Base-by-base conservation (phyloP, 2,888 invertebrate species). In the Toxonevra muliebris region DNA sequence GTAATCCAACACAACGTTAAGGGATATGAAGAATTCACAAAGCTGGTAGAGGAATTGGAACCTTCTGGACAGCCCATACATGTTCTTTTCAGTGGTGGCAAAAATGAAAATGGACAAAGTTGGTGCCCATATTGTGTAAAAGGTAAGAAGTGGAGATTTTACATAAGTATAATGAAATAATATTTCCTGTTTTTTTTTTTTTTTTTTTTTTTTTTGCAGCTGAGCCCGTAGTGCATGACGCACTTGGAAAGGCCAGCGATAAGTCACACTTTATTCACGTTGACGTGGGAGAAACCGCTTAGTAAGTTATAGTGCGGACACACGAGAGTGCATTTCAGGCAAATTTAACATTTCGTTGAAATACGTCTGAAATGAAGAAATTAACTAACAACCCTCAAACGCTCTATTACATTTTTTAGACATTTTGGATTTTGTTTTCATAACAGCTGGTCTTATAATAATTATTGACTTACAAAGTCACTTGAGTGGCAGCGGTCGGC, bases 81-180 rank as follows among this genome's bases (percentile, higher is more conserved):
- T 76, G 80, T 85, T 0, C 76, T 86, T 0, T 86, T 86, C 69
- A 84, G 83, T 55, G 86, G 86, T 10, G 84, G 83, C 41, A 86
- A 86, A 73, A 79, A 82, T 42, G 85, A 85, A 67, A 82, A 87
- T 74, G 95, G 94, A 0, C 84, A 88, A 65, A 96, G 94, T 82
- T 96, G 96, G 96, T 96, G 96, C 79, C 90, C 92, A 0, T 96
- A 96, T 83, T 96, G 96, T 84, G 91, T 92, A 13, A 88, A 88
- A 86, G 94, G 94, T 94, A 88, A 86, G 83, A n/a, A n/a, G 30
- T n/a, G 43, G 42, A 2, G 5, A 19, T 50, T 61, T 9, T 13
- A 61, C 20, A 54, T 4, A 30, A 4, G 30, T 30, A n/a, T 17
- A 43, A n/a, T 43, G 9, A 17, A 43, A 1, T 48, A 12, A 43